Base-by-base conservation (phyloP, 92 coral and sea anemone species). In the Siderastrea siderea region DNA sequence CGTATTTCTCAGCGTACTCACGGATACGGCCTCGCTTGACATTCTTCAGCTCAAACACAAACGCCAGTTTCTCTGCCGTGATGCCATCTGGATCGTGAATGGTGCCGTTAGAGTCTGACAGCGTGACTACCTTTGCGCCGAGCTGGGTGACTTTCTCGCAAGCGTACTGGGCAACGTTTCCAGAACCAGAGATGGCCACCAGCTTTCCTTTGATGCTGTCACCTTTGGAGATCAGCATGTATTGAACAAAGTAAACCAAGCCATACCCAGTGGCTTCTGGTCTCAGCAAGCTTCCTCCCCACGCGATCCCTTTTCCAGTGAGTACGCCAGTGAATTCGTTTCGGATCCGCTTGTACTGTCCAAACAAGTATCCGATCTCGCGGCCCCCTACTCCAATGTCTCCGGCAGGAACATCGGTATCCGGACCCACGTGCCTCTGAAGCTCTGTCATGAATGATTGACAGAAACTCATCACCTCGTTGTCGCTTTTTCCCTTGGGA, bases 261-360 rank as follows among this genome's bases (percentile, higher is more conserved):
- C 98, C 98, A 84, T 95, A 95, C 10, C 98, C 98, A 57, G 98
- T 95, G 11, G 98, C 98, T 74, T 95, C 98, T 45, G 98, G 98
- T 52, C 98, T 87, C 65, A 95, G 82, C 46, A 90, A 50, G 75
- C 98, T 95, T 43, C 98, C 98, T 44, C 98, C 98, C 96, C 96
- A 95, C 3, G 59, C 75, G 3, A 79, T 74, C 11, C 98, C 98
- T 83, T 95, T 95, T 46, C 96, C 98, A 5, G 98, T 95, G 81
- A 95, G 84, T 49, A 95, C 98, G 5, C 98, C 98, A 71, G 98
- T 93, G 74, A 95, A 95, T 87, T 95, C 98, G 87, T 95, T 93
- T n/a, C 98, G 98, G 71, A 95, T 68, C 64, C 96, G 87, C 81
- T 95, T 95, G 75, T 95, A 95, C 90, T 95, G 98, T 19, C 98